Percentiles rank a stretch among this genome's conserved stretches.
These are phyloP conservation scores for Gymnothorax reevesii DNA, from an alignment of 2,797 vertebrate species.

Conservation along the genomic window DNA sequence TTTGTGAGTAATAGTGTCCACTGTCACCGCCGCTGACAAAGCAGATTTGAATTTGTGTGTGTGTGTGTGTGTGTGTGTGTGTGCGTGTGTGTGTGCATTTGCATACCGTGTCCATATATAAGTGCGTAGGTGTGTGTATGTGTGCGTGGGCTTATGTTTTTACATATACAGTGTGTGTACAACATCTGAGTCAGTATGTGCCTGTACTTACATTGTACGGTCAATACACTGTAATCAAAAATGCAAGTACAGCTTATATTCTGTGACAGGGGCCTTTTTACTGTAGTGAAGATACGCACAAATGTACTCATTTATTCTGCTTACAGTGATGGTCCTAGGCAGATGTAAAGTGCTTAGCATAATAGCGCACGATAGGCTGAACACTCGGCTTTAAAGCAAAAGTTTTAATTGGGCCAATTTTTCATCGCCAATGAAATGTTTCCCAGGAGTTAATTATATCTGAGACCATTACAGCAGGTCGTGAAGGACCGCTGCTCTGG, in stretches of 20 bases:
- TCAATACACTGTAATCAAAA: not conserved
- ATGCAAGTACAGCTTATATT: not conserved
- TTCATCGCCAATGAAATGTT: constrained; percentile 21
- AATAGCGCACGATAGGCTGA: not conserved
- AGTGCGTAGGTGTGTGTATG: not conserved
- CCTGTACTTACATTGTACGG: not conserved
- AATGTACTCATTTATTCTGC: not conserved
- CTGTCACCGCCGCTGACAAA: not conserved
- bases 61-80: not conserved
- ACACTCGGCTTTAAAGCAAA: not conserved
- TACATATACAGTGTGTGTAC: not conserved
- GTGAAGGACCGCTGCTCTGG: constrained; percentile 15
- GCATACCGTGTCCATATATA: not conserved
- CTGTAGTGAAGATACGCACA: not conserved
- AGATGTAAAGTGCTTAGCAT: not conserved
- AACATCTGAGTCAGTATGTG: not conserved
- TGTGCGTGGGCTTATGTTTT: not conserved
- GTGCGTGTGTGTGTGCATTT: not conserved
- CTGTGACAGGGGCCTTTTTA: not conserved
- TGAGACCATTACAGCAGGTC: constrained; percentile 17
- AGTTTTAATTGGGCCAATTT: constrained; percentile 16
- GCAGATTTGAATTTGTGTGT: not conserved
- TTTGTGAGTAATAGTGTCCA: constrained; percentile 82
- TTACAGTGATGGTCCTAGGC: not conserved
- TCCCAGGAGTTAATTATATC: constrained; percentile 22